Evolutionary conservation across 1,140 invertebrate species (phyloP).

Genomic region (Bombus waltoni): DNA sequence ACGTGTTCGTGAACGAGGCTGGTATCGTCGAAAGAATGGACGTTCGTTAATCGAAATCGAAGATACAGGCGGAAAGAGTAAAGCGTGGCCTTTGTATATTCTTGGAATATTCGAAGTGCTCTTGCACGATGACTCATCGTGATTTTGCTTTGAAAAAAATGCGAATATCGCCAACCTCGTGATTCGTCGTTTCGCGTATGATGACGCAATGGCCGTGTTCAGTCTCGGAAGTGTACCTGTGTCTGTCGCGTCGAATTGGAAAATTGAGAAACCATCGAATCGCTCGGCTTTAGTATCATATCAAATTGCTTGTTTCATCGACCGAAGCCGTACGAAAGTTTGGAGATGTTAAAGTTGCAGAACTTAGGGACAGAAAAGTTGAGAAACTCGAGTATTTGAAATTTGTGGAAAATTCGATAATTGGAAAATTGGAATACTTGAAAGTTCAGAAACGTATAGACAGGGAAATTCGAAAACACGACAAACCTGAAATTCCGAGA

Average conservation of each 20-base stretch:
- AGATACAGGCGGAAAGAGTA: neutral
- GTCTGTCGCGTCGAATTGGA: no score
- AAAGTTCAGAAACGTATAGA: neutral
- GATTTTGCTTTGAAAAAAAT: slow-evolving; percentile 13
- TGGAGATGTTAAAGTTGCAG: no score
- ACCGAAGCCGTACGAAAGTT: no score
- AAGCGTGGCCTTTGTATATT: neutral
- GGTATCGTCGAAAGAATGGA: neutral
- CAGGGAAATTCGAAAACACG: neutral
- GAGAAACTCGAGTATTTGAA: neutral
- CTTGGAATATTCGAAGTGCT: no score
- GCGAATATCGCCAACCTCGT: neutral
- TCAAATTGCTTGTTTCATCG: no score
- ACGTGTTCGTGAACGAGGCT: neutral
- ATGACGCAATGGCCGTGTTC: neutral
- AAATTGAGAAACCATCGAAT: neutral
- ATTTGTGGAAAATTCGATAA: neutral
- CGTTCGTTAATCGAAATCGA: slow-evolving; percentile 4
- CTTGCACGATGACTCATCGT: neutral
- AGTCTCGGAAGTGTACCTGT: neutral
- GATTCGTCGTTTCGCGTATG: neutral
- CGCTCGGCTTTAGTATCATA: neutral
- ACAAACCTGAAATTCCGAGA: no score
- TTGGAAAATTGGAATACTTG: neutral
- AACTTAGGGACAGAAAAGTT: no score